Evolutionary conservation across 2,797 vertebrate genomes (phyloP).

Genomic region (Heliangelus exortis): DNA sequence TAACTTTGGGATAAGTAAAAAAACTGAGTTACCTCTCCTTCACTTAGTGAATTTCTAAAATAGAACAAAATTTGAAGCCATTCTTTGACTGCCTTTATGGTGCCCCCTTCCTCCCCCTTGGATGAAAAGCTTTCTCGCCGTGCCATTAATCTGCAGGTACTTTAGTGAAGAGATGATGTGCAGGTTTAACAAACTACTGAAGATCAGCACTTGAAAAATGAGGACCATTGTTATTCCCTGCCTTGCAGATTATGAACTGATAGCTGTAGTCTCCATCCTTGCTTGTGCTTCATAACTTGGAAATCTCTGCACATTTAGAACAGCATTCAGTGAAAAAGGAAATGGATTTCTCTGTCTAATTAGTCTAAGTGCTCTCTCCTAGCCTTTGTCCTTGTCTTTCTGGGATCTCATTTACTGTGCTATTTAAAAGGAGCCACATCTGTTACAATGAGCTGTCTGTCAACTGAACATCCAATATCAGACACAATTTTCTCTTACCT

Average conservation of each 20-base stretch:
- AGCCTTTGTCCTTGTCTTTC: slow-evolving; percentile 70
- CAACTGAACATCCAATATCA: slow-evolving; percentile 58
- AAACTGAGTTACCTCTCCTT: background rate
- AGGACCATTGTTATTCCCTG: slow-evolving; percentile 58
- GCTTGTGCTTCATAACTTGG: slow-evolving; percentile 27
- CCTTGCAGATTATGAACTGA: slow-evolving; percentile 64
- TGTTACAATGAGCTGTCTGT: slow-evolving; percentile 68
- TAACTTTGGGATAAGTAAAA: background rate
- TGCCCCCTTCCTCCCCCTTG: background rate
- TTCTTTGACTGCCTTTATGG: slow-evolving; percentile 1
- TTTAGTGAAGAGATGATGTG: slow-evolving; percentile 39
- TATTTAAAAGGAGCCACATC: slow-evolving; percentile 64
- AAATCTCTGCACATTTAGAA: slow-evolving; percentile 59
- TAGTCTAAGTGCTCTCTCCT: slow-evolving; percentile 65
- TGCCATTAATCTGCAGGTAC: slow-evolving; percentile 59
- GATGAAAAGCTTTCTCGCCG: slow-evolving; percentile 34
- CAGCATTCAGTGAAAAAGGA: slow-evolving; percentile 48
- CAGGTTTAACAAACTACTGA: slow-evolving; percentile 49
- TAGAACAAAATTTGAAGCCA: background rate
- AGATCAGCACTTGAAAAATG: slow-evolving; percentile 63
- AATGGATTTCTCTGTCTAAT: slow-evolving; percentile 69
- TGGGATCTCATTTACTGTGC: slow-evolving; percentile 50
- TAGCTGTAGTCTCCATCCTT: slow-evolving; percentile 39
- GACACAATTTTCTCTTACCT: slow-evolving; percentile 66
- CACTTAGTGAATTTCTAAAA: background rate